A percentile compares a stretch with the other conserved stretches of the same genome.
phyloP scores from a whole-genome alignment of 2,888 invertebrate genomes.

The Zonitis immaculata region DNA sequence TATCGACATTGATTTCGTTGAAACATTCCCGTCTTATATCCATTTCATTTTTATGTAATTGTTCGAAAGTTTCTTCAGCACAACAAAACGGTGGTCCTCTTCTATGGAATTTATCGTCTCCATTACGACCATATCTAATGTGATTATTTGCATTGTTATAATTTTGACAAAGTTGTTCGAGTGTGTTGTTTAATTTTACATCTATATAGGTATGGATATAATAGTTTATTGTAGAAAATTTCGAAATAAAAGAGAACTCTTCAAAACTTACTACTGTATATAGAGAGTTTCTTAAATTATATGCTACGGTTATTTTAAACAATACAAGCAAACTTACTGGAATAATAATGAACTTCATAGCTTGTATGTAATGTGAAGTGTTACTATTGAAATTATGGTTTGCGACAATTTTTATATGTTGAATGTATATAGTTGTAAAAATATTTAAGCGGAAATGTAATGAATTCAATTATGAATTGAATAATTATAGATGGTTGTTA shows the following conservation, averaged over 20 bases:
- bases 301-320: constrained; percentile 25
- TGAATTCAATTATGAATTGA: too few relatives aligned
- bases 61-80: constrained; percentile 36
- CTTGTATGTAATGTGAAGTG: not conserved
- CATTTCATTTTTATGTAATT: constrained; percentile 33
- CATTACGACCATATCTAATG: constrained; percentile 34
- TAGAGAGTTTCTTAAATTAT: constrained; percentile 40
- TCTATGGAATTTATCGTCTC: constrained; percentile 39
- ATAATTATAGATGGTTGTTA: too few relatives aligned
- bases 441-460: too few relatives aligned
- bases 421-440: too few relatives aligned
- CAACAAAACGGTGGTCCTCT: constrained; percentile 38
- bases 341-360: constrained; percentile 11
- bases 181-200: constrained; percentile 36
- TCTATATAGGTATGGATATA: too few relatives aligned
- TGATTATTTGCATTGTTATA: constrained; percentile 5
- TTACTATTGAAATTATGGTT: not conserved
- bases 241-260: constrained; percentile 6
- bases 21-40: constrained; percentile 39
- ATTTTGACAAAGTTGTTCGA: constrained; percentile 31
- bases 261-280: constrained; percentile 43
- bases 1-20: constrained; percentile 33
- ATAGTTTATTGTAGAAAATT: constrained; percentile 6
- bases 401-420: not conserved
- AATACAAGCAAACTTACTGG: constrained; percentile 20